Evolutionary conservation across 1,140 invertebrate species (phyloP), one percentile per base, ranked within the genome.

Genomic region (Sinonovacula constricta): DNA sequence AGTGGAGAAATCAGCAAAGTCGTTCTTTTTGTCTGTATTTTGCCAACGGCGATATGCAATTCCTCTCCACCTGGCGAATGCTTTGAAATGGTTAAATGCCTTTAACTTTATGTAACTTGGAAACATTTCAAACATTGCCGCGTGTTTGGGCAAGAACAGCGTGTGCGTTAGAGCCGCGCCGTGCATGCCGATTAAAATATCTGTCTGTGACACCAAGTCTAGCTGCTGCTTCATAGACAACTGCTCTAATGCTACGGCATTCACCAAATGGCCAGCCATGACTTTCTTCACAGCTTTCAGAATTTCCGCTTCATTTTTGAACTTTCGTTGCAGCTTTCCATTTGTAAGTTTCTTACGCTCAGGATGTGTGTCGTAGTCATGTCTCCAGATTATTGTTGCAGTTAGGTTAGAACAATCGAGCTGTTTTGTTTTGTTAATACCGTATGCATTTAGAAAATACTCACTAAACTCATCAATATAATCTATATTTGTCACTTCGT

Each of bases 171-270:
- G 89, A 0, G 97, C 98, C 75, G 97, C 97, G 24, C 98, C 98
- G 91, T 99, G 98, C 91, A 99, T 98, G 28, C 98, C 97, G 86
- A 99, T 95, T 69, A 99, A 94, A 79, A 99, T 94, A 91, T 98
- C 97, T 0, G 96, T 94, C 83, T 97, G 96, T 51, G 78, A 45
- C 12, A 88, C 76, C 3, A 79, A n/a, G 24, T 80, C 49, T 33
- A 88, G 72, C 72, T 88, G 87, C 18, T 83, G 36, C 31, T 80
- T 63, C 82, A 88, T 84, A 4, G 51, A 57, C 51, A 85, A 62
- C 2, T 53, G 24, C 24, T 89, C 88, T n/a, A 88, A 65, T 68
- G 83, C 79, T 3, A 85, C 15, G 3, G 81, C 83, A 30, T 34
- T 75, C 5, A 88, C 67, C 28, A 53, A 51, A 62, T 79, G 67